Percentiles rank a stretch among this genome's conserved stretches.
phyloP scores from a whole-genome alignment of 2,888 invertebrate species.

The Furcula furcula region DNA sequence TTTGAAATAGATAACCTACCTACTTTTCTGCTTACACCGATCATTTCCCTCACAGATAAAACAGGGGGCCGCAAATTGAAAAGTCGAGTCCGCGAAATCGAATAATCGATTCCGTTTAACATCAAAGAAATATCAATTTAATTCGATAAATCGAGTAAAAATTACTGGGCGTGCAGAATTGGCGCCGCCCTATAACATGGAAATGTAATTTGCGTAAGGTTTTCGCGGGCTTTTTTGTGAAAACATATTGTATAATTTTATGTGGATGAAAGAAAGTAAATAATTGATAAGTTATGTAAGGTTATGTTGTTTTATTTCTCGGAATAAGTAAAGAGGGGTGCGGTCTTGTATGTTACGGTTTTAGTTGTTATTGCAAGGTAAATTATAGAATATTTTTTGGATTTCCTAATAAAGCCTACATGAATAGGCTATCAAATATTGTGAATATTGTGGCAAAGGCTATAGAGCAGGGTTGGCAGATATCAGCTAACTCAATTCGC shows the following conservation, averaged over 20 bases:
- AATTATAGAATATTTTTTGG: too few species aligned
- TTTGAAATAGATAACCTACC: conserved; percentile 30
- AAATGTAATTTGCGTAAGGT: conserved; percentile 59
- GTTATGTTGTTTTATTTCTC: too few species aligned
- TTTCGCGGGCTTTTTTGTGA: conserved; percentile 15
- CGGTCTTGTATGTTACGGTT: too few species aligned
- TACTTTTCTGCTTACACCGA: conserved; percentile 48
- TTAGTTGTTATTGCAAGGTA: too few species aligned
- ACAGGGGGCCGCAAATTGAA: conserved; percentile 69
- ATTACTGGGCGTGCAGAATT: conserved; percentile 63
- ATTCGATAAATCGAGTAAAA: conserved; percentile 62
- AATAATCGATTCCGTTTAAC: conserved; percentile 64
- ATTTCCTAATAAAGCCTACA: too few species aligned
- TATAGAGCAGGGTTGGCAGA: too few species aligned
- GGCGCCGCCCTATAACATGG: conserved; percentile 53
- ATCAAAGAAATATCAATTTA: conserved; percentile 68
- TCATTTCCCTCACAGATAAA: conserved; percentile 51
- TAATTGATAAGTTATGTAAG: too few species aligned
- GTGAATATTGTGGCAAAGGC: too few species aligned
- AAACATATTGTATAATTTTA: not conserved
- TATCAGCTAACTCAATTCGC: too few species aligned
- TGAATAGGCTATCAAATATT: too few species aligned
- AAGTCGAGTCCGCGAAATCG: conserved; percentile 71
- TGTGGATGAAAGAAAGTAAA: too few species aligned
- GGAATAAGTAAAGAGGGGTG: too few species aligned